phyloP scores from a whole-genome alignment of 2,113 vertebrate species.

The Sturnira hondurensis region DNA sequence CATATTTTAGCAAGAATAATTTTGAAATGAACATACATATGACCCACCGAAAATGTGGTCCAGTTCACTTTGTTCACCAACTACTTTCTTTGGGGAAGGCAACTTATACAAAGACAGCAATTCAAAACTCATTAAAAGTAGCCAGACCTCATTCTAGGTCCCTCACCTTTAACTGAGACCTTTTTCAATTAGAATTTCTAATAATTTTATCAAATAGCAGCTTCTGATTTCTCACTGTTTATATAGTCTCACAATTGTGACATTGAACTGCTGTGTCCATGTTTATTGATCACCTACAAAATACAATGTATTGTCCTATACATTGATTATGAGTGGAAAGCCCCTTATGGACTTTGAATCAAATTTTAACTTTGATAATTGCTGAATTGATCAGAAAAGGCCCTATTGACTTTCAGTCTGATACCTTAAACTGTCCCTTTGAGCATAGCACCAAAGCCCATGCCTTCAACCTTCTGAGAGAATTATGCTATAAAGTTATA shows the following conservation, averaged over 20 bases:
- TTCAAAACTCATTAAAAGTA: not conserved
- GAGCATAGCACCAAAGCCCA: not conserved
- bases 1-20: not conserved
- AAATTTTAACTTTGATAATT: not conserved
- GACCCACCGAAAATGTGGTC: not conserved
- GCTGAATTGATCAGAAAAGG: not conserved
- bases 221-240: not conserved
- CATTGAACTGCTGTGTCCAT: not conserved
- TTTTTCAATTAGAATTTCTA: not conserved
- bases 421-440: not conserved
- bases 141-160: not conserved
- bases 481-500: not conserved
- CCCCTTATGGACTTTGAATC: not conserved
- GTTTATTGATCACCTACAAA: not conserved
- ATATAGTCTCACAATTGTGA: not conserved
- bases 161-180: not conserved
- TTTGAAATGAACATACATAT: not conserved
- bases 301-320: not conserved
- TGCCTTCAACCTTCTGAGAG: not conserved
- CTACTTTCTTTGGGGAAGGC: not conserved
- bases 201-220: not conserved
- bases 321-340: not conserved
- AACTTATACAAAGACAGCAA: not conserved
- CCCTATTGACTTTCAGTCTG: not conserved
- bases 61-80: not conserved